Percentiles rank a stretch among this genome's conserved stretches.
Conservation (phyloP, 2,888 invertebrate genomes). For the Hirtodrosophila confusa region DNA sequence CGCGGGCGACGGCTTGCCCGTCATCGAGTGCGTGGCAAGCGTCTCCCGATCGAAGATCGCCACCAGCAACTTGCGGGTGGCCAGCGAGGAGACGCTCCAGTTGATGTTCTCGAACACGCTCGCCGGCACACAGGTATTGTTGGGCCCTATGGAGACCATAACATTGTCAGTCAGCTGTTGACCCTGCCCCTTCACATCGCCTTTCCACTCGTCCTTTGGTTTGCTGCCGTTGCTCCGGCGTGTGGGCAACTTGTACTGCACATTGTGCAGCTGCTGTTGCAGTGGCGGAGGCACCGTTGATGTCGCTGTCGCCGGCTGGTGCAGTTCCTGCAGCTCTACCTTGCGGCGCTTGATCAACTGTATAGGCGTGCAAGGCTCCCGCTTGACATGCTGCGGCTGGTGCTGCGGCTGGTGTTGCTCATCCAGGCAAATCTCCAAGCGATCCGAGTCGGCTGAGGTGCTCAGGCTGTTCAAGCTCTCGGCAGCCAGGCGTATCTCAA, state of each 20-base stretch:
- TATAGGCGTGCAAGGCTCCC: conserved; percentile 33
- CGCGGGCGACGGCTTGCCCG: conserved; percentile 87
- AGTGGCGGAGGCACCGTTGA: background rate
- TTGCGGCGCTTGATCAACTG: conserved; percentile 62
- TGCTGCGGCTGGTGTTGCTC: too few relatives aligned
- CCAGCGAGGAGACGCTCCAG: conserved; percentile 85
- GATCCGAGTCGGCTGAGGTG: conserved; percentile 75
- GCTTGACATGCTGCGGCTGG: conserved; percentile 22
- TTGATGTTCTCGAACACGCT: conserved; percentile 85
- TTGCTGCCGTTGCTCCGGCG: conserved; percentile 6
- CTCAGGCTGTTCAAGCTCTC: conserved; percentile 70
- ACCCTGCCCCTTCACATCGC: too few relatives aligned
- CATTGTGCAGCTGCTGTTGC: background rate
- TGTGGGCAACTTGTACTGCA: conserved; percentile 32
- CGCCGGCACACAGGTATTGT: conserved; percentile 83
- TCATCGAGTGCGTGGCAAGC: conserved; percentile 87
- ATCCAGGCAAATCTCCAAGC: conserved; percentile 77
- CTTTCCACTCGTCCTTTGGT: background rate
- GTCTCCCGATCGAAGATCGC: conserved; percentile 86
- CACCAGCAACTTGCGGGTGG: conserved; percentile 86
- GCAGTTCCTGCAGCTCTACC: conserved; percentile 30
- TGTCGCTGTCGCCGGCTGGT: conserved; percentile 18
- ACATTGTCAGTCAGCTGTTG: conserved; percentile 45
- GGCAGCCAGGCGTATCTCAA: conserved; percentile 77
- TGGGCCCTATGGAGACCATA: conserved; percentile 83